These are phyloP conservation scores for Drosophila setifemur DNA, from an alignment of 1,140 invertebrate genomes.

Conservation along the genomic window DNA sequence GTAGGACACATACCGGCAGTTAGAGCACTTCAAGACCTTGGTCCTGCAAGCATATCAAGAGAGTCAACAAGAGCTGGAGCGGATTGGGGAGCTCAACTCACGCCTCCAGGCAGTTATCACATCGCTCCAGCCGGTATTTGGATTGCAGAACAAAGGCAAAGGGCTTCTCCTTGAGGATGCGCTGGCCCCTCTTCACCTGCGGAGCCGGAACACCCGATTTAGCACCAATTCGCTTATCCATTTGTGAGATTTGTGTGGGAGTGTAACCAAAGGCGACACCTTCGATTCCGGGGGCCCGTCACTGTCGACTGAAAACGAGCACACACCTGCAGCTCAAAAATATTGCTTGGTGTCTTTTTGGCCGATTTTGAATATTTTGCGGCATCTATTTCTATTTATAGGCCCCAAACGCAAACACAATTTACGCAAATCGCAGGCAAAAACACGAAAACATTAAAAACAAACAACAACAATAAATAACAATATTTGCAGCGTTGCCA, in stretches of 20 bases:
- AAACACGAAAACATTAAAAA: slow-evolving; percentile 7
- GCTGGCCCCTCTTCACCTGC: slow-evolving; percentile 82
- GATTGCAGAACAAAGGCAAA: slow-evolving; percentile 86
- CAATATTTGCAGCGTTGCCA: not conserved
- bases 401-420: slow-evolving; percentile 45
- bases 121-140: slow-evolving; percentile 84
- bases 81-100: slow-evolving; percentile 62
- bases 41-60: slow-evolving; percentile 80
- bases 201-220: not conserved
- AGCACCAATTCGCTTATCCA: not conserved
- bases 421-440: slow-evolving; percentile 59
- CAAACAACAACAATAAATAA: slow-evolving; percentile 6
- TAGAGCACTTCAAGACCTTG: slow-evolving; percentile 89
- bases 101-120: slow-evolving; percentile 86
- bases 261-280: not conserved
- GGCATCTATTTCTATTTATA: slow-evolving; percentile 57
- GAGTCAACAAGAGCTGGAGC: not conserved
- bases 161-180: slow-evolving; percentile 85
- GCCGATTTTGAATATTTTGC: slow-evolving; percentile 56
- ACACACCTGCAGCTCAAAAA: slow-evolving; percentile 57
- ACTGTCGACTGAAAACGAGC: slow-evolving; percentile 28
- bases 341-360: slow-evolving; percentile 49
- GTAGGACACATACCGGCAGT: slow-evolving; percentile 91
- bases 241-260: not conserved
- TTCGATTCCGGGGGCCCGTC: slow-evolving; percentile 44